Evolutionary conservation across 2,113 vertebrate species (phyloP).

Genomic region (Phalacrocorax carbo): DNA sequence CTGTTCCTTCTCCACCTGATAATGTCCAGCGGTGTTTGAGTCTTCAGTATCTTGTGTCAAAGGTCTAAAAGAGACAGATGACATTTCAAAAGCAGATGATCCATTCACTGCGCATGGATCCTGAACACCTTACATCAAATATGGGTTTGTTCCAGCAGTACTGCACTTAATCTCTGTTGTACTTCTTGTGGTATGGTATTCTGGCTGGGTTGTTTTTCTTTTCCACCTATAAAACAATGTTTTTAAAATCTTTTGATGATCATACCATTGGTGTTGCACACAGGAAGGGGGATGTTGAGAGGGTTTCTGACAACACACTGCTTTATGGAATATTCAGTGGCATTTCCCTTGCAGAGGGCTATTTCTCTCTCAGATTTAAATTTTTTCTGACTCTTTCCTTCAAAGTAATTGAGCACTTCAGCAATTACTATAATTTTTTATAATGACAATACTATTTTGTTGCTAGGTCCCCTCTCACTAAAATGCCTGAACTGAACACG

Average conservation of each 20-base stretch:
- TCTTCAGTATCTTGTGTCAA: not conserved
- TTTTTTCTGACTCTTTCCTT: not conserved
- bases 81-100: not conserved
- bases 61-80: not conserved
- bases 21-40: not conserved
- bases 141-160: not conserved
- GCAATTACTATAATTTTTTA: not conserved
- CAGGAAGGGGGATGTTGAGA: not conserved
- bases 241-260: not conserved
- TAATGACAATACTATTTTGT: not conserved
- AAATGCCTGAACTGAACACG: not conserved
- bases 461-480: not conserved
- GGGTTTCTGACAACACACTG: not conserved
- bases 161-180: not conserved
- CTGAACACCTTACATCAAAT: not conserved
- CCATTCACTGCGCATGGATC: not conserved
- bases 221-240: not conserved
- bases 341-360: not conserved
- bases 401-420: not conserved
- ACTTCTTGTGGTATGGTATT: not conserved
- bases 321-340: not conserved
- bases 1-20: not conserved
- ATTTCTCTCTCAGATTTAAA: not conserved
- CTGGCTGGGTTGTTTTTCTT: not conserved
- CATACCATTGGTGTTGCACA: not conserved